A percentile compares a stretch with the other conserved stretches of the same genome.
phyloP scores from a whole-genome alignment of 2,113 vertebrate genomes.

The Lepus timidus region DNA sequence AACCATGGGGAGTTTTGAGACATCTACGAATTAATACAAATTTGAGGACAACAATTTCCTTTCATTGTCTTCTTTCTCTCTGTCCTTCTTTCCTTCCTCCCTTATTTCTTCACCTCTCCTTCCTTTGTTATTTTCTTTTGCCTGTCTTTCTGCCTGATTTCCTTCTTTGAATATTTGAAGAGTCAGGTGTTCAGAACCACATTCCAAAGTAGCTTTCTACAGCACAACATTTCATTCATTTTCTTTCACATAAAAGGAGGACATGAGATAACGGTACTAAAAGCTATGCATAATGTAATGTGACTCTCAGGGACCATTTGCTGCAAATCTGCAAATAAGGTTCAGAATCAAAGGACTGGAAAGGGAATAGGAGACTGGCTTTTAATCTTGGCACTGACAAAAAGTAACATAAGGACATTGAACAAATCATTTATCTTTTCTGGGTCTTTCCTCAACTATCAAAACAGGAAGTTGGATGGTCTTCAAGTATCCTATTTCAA shows the following conservation, averaged over 20 bases:
- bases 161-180: conserved; percentile 21
- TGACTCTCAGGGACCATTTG: neutral
- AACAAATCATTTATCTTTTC: conserved; percentile 52
- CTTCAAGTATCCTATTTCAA: neutral
- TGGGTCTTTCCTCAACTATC: conserved; percentile 28
- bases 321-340: neutral
- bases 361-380: neutral
- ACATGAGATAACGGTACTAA: neutral
- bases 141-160: neutral
- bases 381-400: conserved; percentile 49
- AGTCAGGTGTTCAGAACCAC: neutral
- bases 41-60: neutral
- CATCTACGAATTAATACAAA: conserved; percentile 41
- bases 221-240: neutral
- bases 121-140: neutral
- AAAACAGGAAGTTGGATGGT: conserved; percentile 37
- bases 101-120: neutral
- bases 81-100: neutral
- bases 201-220: conserved; percentile 30
- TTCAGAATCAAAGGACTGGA: conserved; percentile 24
- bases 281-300: neutral
- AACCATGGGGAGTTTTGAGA: conserved; percentile 11
- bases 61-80: neutral
- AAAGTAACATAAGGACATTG: neutral
- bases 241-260: conserved; percentile 15